A percentile compares a stretch with the other conserved stretches of the same genome.
These are phyloP conservation scores for Panthera tigris DNA, from an alignment of 2,113 vertebrate species.

Conservation along the genomic window DNA sequence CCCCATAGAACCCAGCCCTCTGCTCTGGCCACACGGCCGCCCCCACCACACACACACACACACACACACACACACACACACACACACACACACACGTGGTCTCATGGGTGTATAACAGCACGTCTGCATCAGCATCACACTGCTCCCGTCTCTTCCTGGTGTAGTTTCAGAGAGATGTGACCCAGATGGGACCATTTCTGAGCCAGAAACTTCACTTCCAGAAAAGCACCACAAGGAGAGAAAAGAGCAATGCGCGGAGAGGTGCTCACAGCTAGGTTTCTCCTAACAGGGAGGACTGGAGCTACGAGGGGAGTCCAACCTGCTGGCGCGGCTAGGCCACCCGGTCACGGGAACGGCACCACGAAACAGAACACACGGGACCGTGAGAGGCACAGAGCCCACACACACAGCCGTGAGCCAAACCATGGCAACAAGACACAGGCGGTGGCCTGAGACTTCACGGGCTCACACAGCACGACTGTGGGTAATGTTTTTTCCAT, in stretches of 20 bases:
- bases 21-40: background rate
- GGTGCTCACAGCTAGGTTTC: background rate
- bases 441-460: background rate
- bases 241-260: fast-evolving
- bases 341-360: fast-evolving
- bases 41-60: background rate
- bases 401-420: fast-evolving
- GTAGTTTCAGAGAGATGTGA: background rate
- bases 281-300: background rate
- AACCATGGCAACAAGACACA: fast-evolving
- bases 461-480: background rate
- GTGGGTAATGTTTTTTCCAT: background rate
- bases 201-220: background rate
- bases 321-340: background rate
- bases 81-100: background rate
- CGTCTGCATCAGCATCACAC: background rate
- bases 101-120: background rate
- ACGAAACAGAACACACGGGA: background rate
- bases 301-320: fast-evolving
- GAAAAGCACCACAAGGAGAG: background rate
- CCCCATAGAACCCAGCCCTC: background rate
- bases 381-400: fast-evolving
- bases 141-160: background rate
- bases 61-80: background rate
- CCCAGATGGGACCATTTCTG: background rate